These are phyloP conservation scores for Yponomeuta cagnagella DNA, from an alignment of 2,888 invertebrate genomes.

Conservation along the genomic window DNA sequence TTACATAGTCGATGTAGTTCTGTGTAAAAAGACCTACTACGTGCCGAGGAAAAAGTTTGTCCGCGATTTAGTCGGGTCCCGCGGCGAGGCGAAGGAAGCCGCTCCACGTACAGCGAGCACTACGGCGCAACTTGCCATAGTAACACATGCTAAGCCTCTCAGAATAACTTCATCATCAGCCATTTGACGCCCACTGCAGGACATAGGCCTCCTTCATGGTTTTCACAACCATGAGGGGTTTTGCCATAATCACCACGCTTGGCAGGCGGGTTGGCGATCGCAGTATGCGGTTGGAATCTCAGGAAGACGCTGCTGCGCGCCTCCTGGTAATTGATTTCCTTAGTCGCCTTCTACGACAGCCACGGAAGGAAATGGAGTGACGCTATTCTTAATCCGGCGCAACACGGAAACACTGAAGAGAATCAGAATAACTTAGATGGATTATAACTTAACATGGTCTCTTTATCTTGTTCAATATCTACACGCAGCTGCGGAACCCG, in stretches of 20 bases:
- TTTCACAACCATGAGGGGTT: too few relatives aligned
- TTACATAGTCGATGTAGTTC: slow-evolving; percentile 10
- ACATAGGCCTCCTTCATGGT: too few relatives aligned
- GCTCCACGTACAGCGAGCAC: background rate
- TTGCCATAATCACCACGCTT: too few relatives aligned
- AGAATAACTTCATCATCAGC: background rate
- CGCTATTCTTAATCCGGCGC: too few relatives aligned
- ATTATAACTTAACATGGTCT: background rate
- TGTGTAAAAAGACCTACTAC: background rate
- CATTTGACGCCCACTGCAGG: too few relatives aligned
- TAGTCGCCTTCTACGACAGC: too few relatives aligned
- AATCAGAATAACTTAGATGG: background rate
- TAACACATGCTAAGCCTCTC: background rate
- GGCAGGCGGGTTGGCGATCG: too few relatives aligned
- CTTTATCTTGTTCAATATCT: background rate
- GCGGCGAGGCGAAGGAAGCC: background rate
- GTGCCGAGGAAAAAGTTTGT: background rate
- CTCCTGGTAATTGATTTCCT: too few relatives aligned
- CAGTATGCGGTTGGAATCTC: too few relatives aligned
- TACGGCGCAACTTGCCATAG: background rate
- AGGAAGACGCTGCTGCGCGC: too few relatives aligned
- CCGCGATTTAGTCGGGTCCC: background rate
- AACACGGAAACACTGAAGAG: too few relatives aligned
- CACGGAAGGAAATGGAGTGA: too few relatives aligned
- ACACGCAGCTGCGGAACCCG: background rate